Evolutionary conservation across 2,113 vertebrate genomes (phyloP).

Genomic region (Murina feae): DNA sequence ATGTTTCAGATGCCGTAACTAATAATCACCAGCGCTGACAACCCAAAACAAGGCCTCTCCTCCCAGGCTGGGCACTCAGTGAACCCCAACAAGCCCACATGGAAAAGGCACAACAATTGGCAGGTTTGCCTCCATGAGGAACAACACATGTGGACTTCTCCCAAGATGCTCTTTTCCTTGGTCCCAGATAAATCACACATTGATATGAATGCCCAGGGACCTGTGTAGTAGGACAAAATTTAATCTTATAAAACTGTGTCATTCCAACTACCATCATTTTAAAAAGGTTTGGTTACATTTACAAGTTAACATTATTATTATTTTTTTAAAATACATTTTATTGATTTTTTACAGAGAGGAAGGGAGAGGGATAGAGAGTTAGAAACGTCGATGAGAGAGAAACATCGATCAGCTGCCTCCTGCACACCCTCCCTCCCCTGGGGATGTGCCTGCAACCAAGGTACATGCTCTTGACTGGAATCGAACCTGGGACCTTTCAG

Average conservation of each 20-base stretch:
- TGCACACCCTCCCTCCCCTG: too few species aligned
- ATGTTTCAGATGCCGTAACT: background rate
- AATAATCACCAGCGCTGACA: background rate
- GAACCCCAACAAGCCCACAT: background rate
- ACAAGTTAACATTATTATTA: background rate
- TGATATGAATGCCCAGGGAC: background rate
- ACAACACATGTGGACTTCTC: background rate
- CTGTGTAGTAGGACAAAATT: background rate
- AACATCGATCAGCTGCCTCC: too few species aligned
- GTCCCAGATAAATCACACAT: background rate
- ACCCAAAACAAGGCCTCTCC: background rate
- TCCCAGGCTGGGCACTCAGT: background rate
- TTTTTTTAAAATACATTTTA: too few species aligned
- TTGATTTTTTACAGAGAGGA: too few species aligned
- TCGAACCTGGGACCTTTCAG: too few species aligned
- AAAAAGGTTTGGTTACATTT: background rate
- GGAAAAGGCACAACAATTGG: too few species aligned
- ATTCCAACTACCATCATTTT: background rate
- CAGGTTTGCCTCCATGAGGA: background rate
- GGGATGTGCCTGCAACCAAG: too few species aligned
- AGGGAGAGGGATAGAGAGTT: too few species aligned
- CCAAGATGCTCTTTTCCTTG: background rate
- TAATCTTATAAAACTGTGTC: background rate
- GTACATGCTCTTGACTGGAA: too few species aligned
- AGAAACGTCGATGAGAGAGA: too few species aligned